These are phyloP conservation scores for Macaria notata DNA, from an alignment of 2,888 invertebrate species.

Conservation along the genomic window DNA sequence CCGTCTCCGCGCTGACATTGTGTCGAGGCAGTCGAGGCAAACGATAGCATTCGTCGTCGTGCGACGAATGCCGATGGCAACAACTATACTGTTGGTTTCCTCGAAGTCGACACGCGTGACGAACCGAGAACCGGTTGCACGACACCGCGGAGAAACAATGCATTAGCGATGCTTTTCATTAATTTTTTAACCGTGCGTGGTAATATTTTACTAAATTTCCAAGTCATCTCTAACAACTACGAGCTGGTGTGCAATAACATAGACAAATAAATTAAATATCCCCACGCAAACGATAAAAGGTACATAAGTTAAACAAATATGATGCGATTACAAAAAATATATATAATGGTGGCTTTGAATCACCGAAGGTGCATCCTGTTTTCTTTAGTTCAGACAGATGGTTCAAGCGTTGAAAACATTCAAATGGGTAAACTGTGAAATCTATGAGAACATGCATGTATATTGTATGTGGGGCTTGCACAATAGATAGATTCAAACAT, in stretches of 20 bases:
- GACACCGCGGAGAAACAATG: constrained; percentile 70
- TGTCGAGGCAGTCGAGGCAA: constrained; percentile 41
- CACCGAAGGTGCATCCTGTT: constrained; percentile 44
- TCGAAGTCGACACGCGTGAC: constrained; percentile 71
- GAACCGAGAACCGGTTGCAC: constrained; percentile 67
- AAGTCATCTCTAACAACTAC: constrained; percentile 42
- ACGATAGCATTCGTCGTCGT: constrained; percentile 57
- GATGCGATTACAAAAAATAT: too few species aligned
- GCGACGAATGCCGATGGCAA: constrained; percentile 73
- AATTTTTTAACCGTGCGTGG: constrained; percentile 53
- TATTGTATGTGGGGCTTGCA: too few species aligned
- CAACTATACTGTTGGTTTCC: constrained; percentile 73
- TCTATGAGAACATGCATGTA: constrained; percentile 45
- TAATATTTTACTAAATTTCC: constrained; percentile 53
- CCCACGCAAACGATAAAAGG: too few species aligned
- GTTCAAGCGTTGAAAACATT: constrained; percentile 42
- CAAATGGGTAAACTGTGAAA: constrained; percentile 51
- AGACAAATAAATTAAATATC: constrained; percentile 38
- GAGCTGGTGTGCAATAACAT: constrained; percentile 37
- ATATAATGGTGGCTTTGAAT: constrained; percentile 29
- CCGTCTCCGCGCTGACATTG: constrained; percentile 51
- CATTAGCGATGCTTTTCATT: constrained; percentile 66
- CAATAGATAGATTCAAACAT: too few species aligned
- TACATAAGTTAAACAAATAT: too few species aligned
- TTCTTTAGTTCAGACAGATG: constrained; percentile 34